Evolutionary conservation across 2,113 vertebrate genomes (phyloP).

Genomic region (Thermophis baileyi): DNA sequence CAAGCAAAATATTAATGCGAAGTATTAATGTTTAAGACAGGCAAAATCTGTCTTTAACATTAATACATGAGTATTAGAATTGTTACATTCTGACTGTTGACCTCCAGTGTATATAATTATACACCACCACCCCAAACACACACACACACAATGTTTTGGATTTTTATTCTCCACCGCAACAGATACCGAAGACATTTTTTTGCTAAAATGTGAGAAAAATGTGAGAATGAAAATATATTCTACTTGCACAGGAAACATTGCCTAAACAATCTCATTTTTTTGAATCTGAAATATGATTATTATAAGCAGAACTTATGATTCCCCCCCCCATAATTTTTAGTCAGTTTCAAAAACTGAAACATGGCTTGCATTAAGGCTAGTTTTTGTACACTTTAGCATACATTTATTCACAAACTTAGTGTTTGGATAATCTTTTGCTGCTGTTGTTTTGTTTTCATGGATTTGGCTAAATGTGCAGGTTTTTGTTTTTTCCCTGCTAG

Average conservation of each 20-base stretch:
- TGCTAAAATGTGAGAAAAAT: neutral
- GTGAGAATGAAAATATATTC: neutral
- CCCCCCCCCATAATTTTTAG: neutral
- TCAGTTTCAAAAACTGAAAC: neutral
- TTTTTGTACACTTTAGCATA: neutral
- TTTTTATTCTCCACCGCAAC: neutral
- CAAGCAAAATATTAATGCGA: neutral
- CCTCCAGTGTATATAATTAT: neutral
- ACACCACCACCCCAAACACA: neutral
- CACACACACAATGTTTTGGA: neutral
- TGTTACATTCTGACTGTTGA: neutral
- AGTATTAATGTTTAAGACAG: neutral
- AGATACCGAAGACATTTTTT: neutral
- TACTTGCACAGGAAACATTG: neutral
- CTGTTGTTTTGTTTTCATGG: neutral
- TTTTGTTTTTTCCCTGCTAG: neutral
- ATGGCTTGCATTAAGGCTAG: neutral
- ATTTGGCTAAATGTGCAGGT: neutral
- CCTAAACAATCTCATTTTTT: neutral
- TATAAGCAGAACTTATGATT: neutral
- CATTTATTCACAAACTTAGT: neutral
- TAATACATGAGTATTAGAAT: neutral
- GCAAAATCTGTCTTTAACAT: neutral
- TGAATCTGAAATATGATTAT: neutral
- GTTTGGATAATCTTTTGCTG: neutral